Evolutionary conservation across 2,113 vertebrate species (phyloP), one percentile per base, ranked within the genome.

Genomic region (Crotalus viridis): DNA sequence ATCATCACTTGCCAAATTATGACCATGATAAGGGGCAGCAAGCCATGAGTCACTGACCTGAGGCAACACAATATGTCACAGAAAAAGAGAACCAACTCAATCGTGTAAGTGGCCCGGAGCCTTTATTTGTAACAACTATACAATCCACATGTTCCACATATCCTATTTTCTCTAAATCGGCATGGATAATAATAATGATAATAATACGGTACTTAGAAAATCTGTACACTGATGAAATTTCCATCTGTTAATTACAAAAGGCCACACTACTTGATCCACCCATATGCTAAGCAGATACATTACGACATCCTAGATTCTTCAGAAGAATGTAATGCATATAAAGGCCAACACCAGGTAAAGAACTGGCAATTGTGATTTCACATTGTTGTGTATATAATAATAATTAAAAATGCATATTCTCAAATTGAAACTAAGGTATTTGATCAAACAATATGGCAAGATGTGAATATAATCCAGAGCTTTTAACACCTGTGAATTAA

Each of bases 401-500:
- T 39, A 9, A 61, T 52, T 28, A 51, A 64, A 64, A 90, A 19
- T 69, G 92, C 1, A 0, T 8, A 24, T 92, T 96, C 97, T 95
- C 95, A 97, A 86, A 24, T 92, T 88, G 59, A 54, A 97, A 95
- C 95, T 93, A 94, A 97, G 97, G 96, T 96, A 96, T 97, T 97
- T 97, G 96, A 96, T 96, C 91, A 85, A 87, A 95, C 92, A 94
- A 95, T 95, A 61, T 89, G 93, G 95, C 92, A 1, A 95, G 97
- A 96, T 93, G 96, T 96, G 96, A 97, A 95, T 95, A 92, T 96
- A 94, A 97, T 96, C 96, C 91, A 10, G 94, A 97, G 95, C 74
- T 91, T 97, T 97, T 96, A 97, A 98, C 98, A 98, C 98, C 97
- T 98, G 97, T 96, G 97, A 98, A 96, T 97, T 96, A 97, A 95